These are phyloP conservation scores for Peromyscus melanophrys DNA, from an alignment of 2,797 vertebrate species.

Conservation along the genomic window DNA sequence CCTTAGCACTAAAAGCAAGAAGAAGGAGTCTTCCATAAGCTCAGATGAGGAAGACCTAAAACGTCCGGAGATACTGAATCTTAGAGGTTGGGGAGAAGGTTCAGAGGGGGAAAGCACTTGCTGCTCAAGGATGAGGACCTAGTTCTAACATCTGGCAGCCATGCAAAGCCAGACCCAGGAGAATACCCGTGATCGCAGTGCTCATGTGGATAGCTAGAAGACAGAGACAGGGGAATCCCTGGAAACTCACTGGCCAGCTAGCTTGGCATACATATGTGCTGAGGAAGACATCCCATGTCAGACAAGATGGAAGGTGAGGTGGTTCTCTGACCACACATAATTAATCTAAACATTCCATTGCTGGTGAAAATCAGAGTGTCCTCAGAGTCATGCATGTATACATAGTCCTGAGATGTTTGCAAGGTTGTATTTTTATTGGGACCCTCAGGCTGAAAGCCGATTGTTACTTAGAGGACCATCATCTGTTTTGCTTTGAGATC, in stretches of 20 bases:
- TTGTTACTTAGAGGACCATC: neutral
- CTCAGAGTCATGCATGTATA: neutral
- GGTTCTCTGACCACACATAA: neutral
- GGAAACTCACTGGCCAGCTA: neutral
- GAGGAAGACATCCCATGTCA: neutral
- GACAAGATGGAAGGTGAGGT: neutral
- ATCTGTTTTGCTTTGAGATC: neutral
- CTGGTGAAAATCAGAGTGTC: neutral
- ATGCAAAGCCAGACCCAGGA: neutral
- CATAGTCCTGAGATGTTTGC: neutral
- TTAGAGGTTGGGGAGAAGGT: neutral
- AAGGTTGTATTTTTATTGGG: neutral
- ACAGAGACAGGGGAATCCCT: neutral
- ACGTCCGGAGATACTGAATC: neutral
- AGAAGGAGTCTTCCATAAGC: neutral
- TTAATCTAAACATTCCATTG: neutral
- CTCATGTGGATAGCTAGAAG: neutral
- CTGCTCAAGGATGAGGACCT: neutral
- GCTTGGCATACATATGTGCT: neutral
- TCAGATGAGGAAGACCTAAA: neutral
- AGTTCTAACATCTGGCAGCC: neutral
- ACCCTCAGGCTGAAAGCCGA: slow-evolving; percentile 1
- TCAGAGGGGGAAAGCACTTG: neutral
- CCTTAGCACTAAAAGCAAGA: neutral
- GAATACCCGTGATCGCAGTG: neutral